Percentiles rank a stretch among this genome's conserved stretches.
Conservation (phyloP, 2,888 invertebrate genomes). For the Mimas tiliae region DNA sequence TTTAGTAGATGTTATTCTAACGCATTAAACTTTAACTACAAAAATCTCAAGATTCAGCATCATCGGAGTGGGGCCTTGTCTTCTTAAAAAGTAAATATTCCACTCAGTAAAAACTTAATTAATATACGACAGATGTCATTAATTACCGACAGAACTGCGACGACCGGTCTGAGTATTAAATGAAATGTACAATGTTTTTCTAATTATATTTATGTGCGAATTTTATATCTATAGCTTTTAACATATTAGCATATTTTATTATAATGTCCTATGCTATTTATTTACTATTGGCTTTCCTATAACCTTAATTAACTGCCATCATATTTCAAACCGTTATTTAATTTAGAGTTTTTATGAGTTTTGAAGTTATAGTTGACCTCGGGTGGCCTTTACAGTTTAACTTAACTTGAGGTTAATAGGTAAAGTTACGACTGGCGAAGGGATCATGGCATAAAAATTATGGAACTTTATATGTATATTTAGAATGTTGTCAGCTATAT, state of each 20-base stretch:
- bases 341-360: constrained; percentile 5
- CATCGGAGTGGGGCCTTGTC: not conserved
- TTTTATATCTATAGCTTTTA: not conserved
- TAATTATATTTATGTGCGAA: constrained; percentile 19
- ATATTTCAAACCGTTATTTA: not conserved
- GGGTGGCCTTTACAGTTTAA: not conserved
- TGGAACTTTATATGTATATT: not conserved
- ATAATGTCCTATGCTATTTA: not conserved
- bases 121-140: constrained; percentile 3
- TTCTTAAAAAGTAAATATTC: not conserved
- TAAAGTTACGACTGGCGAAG: not conserved
- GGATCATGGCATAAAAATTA: not conserved
- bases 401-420: not conserved
- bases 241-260: constrained; percentile 8
- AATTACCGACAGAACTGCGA: not conserved
- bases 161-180: constrained; percentile 11
- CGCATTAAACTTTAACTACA: not conserved
- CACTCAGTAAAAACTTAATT: not conserved
- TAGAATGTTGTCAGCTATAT: not conserved
- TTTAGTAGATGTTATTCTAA: not conserved
- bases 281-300: not conserved
- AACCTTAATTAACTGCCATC: not conserved
- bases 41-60: not conserved
- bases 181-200: not conserved
- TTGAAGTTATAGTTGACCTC: constrained; percentile 8